These are phyloP conservation scores for Cynopterus sphinx DNA, from an alignment of 2,797 vertebrate species.

Conservation along the genomic window DNA sequence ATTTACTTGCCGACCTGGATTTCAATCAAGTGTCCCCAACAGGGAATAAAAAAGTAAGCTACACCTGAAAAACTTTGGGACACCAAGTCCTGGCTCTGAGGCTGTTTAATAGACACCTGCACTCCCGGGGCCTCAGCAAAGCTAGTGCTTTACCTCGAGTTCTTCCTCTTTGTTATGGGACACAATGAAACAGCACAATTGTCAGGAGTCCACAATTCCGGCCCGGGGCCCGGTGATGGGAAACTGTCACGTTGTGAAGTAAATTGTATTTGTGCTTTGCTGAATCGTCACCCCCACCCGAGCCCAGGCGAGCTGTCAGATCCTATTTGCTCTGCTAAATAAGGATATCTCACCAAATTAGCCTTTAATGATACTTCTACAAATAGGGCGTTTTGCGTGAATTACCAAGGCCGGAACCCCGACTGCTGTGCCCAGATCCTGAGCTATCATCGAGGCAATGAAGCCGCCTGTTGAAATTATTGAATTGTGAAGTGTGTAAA, in stretches of 20 bases:
- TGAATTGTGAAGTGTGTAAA: constrained; percentile 1
- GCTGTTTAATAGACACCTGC: neutral
- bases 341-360: constrained; percentile 67
- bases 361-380: constrained; percentile 58
- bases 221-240: neutral
- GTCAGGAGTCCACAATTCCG: neutral
- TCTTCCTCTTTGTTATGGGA: constrained; percentile 37
- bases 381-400: constrained; percentile 54
- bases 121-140: neutral
- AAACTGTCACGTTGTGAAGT: constrained; percentile 25
- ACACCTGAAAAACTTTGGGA: constrained; percentile 16
- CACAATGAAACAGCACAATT: constrained; percentile 54
- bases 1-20: constrained; percentile 54
- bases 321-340: constrained; percentile 66
- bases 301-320: constrained; percentile 34
- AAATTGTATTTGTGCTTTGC: constrained; percentile 26
- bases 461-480: neutral
- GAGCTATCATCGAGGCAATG: neutral
- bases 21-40: constrained; percentile 27
- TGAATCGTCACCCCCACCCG: neutral
- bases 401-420: constrained; percentile 31
- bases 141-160: neutral
- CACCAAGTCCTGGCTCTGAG: neutral
- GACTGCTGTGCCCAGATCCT: neutral
- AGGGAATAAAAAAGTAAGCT: neutral